phyloP scores from a whole-genome alignment of 2,888 invertebrate species.

The Pandemis heparana region DNA sequence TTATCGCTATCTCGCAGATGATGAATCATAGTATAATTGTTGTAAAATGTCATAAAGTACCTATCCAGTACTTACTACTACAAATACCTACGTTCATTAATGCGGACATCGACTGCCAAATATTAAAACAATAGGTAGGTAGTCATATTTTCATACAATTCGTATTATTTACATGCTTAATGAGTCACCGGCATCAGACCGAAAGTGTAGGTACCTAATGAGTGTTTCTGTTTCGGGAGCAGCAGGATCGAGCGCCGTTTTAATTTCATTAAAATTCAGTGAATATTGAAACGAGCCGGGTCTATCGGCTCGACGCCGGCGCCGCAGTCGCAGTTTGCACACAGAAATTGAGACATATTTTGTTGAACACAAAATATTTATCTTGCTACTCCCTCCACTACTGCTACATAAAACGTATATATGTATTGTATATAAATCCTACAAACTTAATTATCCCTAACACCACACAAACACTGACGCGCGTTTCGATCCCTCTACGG shows the following conservation, averaged over 20 bases:
- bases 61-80: too few relatives aligned
- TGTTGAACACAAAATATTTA: too few relatives aligned
- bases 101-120: not conserved
- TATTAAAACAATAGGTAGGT: not conserved
- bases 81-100: not conserved
- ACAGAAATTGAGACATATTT: too few relatives aligned
- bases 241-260: conserved; percentile 15
- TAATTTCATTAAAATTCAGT: conserved; percentile 30
- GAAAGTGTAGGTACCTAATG: conserved; percentile 34
- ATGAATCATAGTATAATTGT: too few relatives aligned
- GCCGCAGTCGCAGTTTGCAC: not conserved
- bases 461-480: too few relatives aligned
- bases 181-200: conserved; percentile 14
- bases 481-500: too few relatives aligned
- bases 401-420: too few relatives aligned
- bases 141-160: not conserved
- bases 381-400: too few relatives aligned
- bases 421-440: too few relatives aligned
- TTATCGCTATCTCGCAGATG: too few relatives aligned
- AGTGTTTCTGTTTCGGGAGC: conserved; percentile 9
- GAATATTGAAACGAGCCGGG: conserved; percentile 19
- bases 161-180: conserved; percentile 22
- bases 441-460: too few relatives aligned
- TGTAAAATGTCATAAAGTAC: too few relatives aligned
- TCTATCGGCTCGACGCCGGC: not conserved